Conservation (phyloP, 1,140 invertebrate genomes). For the Artemia franciscana region DNA sequence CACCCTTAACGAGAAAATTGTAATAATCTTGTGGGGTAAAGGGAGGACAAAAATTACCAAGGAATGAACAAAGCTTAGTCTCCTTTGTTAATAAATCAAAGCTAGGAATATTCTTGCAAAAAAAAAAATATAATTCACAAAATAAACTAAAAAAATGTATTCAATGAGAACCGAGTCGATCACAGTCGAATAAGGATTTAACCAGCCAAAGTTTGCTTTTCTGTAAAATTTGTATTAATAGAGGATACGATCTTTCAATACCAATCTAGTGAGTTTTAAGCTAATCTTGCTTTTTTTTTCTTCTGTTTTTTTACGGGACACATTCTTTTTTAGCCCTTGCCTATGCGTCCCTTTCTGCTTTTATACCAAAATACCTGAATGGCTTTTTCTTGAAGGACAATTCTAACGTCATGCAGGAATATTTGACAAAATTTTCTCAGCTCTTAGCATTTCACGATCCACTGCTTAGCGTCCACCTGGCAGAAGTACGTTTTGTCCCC, state of each 20-base stretch:
- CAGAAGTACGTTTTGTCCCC: slow-evolving; percentile 81
- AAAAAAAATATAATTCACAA: too few relatives aligned
- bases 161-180: too few relatives aligned
- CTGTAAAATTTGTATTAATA: neutral
- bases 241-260: neutral
- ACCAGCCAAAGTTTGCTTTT: slow-evolving; percentile 3
- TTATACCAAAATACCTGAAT: slow-evolving; percentile 87
- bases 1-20: too few relatives aligned
- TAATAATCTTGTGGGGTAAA: too few relatives aligned
- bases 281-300: too few relatives aligned
- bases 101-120: too few relatives aligned
- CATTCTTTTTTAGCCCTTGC: slow-evolving; percentile 46
- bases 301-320: slow-evolving; percentile 6
- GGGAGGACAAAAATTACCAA: too few relatives aligned
- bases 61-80: too few relatives aligned
- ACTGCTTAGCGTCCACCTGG: slow-evolving; percentile 65
- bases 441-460: slow-evolving; percentile 89
- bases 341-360: slow-evolving; percentile 74
- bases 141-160: too few relatives aligned
- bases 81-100: too few relatives aligned
- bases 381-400: slow-evolving; percentile 99
- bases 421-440: slow-evolving; percentile 87
- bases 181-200: slow-evolving; percentile 6
- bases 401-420: slow-evolving; percentile 87
- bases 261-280: neutral